Percentiles rank a stretch among this genome's conserved stretches.
These are phyloP conservation scores for Atopsyche davidsoni DNA, from an alignment of 1,140 invertebrate species.

Conservation along the genomic window DNA sequence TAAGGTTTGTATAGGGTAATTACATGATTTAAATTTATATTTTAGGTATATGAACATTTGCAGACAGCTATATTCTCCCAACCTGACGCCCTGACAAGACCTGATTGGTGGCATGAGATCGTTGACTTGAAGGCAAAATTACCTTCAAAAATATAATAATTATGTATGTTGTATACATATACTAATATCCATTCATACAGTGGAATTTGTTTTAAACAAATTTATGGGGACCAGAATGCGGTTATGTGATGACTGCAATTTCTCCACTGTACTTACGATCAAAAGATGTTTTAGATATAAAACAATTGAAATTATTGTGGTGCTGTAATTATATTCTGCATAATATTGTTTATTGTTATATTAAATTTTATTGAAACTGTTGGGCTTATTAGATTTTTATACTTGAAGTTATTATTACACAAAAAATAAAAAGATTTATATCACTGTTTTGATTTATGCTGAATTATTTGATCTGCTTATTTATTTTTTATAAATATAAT, in stretches of 20 bases:
- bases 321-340: too few species aligned
- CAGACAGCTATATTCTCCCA: slow-evolving; percentile 32
- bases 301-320: neutral
- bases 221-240: neutral
- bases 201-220: neutral
- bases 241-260: neutral
- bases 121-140: slow-evolving; percentile 28
- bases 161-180: neutral
- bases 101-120: slow-evolving; percentile 37
- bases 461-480: too few species aligned
- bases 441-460: too few species aligned
- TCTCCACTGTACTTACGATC: neutral
- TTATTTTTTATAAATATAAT: neutral
- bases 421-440: too few species aligned
- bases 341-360: too few species aligned
- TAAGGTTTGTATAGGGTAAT: slow-evolving; percentile 8
- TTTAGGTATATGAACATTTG: slow-evolving; percentile 36
- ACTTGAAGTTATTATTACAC: too few species aligned
- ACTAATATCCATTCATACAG: neutral
- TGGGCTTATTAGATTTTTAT: too few species aligned
- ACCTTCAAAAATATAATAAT: slow-evolving; percentile 16
- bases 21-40: too few species aligned
- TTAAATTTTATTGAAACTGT: too few species aligned
- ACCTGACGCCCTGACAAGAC: slow-evolving; percentile 32
- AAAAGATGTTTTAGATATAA: neutral